Conservation (phyloP, 1,140 invertebrate genomes). For the Zaprionus kolodkinae region DNA sequence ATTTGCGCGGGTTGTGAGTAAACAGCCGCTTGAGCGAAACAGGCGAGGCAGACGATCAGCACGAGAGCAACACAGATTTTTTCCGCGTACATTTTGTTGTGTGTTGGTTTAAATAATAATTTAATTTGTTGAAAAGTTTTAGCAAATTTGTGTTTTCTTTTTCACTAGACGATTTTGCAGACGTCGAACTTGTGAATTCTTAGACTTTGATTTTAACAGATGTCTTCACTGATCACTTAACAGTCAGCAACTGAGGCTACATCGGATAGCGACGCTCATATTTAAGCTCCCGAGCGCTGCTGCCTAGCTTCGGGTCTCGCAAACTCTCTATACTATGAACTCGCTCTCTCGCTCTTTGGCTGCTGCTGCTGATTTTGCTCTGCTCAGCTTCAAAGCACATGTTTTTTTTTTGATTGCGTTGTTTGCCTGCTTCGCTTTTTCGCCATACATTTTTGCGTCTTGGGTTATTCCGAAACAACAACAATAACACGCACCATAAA, state of each 20-base stretch:
- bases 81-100: constrained; percentile 68
- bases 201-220: constrained; percentile 19
- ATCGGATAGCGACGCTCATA: constrained; percentile 55
- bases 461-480: constrained; percentile 64
- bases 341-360: constrained; percentile 3
- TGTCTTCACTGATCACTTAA: constrained; percentile 59
- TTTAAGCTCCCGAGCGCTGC: constrained; percentile 49
- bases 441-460: constrained; percentile 48
- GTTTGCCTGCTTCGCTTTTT: constrained; percentile 41
- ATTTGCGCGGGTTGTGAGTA: constrained; percentile 72
- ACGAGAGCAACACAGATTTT: constrained; percentile 65
- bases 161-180: constrained; percentile 11
- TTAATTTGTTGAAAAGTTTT: constrained; percentile 12
- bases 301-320: neutral
- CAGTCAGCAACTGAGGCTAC: constrained; percentile 68
- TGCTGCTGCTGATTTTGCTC: neutral
- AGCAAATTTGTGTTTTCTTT: constrained; percentile 5
- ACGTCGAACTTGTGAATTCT: constrained; percentile 7
- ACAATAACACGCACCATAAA: constrained; percentile 60
- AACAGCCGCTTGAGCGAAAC: constrained; percentile 65
- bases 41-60: constrained; percentile 53
- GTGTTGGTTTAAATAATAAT: constrained; percentile 25
- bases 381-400: constrained; percentile 54
- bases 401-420: constrained; percentile 63
- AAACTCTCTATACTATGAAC: constrained; percentile 1